phyloP scores from a whole-genome alignment of 2,113 vertebrate genomes.

The zebrafish (Danio rerio) region DNA sequence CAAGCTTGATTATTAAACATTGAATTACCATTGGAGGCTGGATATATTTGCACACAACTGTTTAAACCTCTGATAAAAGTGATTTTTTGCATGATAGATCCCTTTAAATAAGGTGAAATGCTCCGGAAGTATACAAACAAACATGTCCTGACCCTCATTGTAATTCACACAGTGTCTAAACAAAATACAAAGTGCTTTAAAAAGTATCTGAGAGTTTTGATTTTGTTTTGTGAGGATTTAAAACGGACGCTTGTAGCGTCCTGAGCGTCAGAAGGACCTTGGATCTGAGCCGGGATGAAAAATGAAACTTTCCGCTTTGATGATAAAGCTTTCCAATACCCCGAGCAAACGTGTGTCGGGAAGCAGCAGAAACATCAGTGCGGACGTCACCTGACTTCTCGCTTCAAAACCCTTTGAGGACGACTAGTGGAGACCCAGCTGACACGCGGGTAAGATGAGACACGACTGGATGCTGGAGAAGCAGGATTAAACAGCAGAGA shows the following conservation, averaged over 20 bases:
- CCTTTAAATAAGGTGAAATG: too few relatives aligned
- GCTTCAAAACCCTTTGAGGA: constrained; percentile 21
- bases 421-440: neutral
- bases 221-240: neutral
- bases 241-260: too few relatives aligned
- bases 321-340: constrained; percentile 39
- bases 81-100: too few relatives aligned
- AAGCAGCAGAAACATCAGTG: constrained; percentile 25
- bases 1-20: too few relatives aligned
- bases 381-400: constrained; percentile 30
- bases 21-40: too few relatives aligned
- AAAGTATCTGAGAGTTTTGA: neutral
- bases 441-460: constrained; percentile 42
- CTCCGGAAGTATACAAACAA: too few relatives aligned
- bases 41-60: too few relatives aligned
- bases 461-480: neutral
- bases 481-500: neutral
- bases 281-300: neutral
- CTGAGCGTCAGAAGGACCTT: constrained; percentile 6
- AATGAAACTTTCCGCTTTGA: constrained; percentile 41
- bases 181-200: too few relatives aligned
- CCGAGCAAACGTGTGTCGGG: constrained; percentile 41
- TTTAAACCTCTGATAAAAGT: too few relatives aligned
- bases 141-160: too few relatives aligned
- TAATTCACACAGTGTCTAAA: too few relatives aligned